A percentile compares a stretch with the other conserved stretches of the same genome.
These are phyloP conservation scores for Xenus cinereus DNA, from an alignment of 2,113 vertebrate genomes.

Conservation along the genomic window DNA sequence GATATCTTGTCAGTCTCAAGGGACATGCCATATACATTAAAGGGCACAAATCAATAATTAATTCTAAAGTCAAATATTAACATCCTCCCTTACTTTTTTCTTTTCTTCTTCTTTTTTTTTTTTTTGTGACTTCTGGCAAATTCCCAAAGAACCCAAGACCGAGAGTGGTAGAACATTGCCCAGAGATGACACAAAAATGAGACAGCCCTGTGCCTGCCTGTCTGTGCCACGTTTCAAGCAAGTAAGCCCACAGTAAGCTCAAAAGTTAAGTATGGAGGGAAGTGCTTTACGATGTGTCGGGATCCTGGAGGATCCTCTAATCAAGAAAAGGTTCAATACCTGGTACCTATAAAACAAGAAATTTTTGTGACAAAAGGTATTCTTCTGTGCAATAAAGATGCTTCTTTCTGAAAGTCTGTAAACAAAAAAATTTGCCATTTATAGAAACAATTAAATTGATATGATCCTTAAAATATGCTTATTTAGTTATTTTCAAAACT, in stretches of 20 bases:
- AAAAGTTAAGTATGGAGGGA: background rate
- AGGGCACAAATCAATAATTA: conserved; percentile 28
- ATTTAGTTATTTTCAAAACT: background rate
- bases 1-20: background rate
- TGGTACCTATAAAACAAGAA: background rate
- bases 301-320: background rate
- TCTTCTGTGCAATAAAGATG: background rate
- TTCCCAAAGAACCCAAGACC: background rate
- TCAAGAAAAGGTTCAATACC: background rate
- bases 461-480: background rate
- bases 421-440: background rate
- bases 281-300: background rate
- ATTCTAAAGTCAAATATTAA: conserved; percentile 8
- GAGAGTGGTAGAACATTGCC: background rate
- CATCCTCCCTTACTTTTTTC: background rate
- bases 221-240: background rate
- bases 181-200: background rate
- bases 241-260: background rate
- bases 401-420: background rate
- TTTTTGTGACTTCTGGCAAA: background rate
- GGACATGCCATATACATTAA: background rate
- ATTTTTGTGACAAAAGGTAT: background rate
- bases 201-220: background rate
- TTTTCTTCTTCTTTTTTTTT: background rate
- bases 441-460: background rate